These are phyloP conservation scores for Ramphastos sulfuratus DNA, from an alignment of 2,113 vertebrate genomes.

Conservation along the genomic window DNA sequence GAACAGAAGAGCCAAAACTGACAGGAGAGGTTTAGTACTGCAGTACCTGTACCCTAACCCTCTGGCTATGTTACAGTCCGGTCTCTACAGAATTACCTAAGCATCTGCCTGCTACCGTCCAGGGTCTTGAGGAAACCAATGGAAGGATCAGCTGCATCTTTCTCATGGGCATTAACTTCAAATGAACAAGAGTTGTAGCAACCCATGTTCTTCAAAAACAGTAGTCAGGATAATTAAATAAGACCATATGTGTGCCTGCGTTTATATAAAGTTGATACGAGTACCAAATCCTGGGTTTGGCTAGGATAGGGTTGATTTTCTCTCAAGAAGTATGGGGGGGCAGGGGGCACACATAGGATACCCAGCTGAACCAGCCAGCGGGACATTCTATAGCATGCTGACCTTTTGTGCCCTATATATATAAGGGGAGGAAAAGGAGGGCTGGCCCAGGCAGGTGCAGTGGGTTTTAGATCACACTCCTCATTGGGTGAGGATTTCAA, in stretches of 20 bases:
- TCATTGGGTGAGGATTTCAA: too few relatives aligned
- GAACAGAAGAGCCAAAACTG: neutral
- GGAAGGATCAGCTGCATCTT: neutral
- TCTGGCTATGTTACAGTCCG: rapidly evolving
- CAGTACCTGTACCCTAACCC: neutral
- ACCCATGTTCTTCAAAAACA: neutral
- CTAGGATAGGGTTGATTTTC: too few relatives aligned
- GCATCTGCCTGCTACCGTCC: too few relatives aligned
- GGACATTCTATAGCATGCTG: too few relatives aligned
- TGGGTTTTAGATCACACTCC: too few relatives aligned
- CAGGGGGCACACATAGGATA: too few relatives aligned
- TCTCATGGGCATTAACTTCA: neutral
- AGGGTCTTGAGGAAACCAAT: rapidly evolving
- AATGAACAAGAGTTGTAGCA: neutral
- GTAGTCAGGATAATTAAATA: neutral
- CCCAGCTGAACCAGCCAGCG: too few relatives aligned
- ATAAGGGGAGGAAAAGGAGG: too few relatives aligned
- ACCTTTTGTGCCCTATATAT: too few relatives aligned
- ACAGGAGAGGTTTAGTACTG: neutral
- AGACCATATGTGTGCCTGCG: neutral
- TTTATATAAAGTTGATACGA: neutral
- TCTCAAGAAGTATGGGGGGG: too few relatives aligned
- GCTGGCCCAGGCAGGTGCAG: too few relatives aligned
- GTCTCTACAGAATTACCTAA: neutral
- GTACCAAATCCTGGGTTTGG: neutral